Base-by-base conservation (phyloP, 2,113 vertebrate genomes). In the Mus pahari region DNA sequence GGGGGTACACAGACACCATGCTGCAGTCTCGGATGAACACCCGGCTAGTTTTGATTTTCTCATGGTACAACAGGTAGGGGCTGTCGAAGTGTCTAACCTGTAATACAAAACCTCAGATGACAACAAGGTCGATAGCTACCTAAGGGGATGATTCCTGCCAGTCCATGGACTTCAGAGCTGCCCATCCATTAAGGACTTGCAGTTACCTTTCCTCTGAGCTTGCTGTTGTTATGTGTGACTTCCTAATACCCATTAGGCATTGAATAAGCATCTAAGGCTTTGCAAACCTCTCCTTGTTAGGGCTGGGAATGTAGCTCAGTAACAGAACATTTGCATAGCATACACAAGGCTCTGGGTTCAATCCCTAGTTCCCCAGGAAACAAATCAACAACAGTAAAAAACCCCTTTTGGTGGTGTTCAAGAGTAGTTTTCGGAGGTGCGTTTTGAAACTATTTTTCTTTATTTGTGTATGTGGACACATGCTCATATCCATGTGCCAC, bases 21-120 rank as follows among this genome's bases (percentile, higher is more conserved):
- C 99, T 99, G 98, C 99, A 99, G 98, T 99, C 99, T 8, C 99
- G 98, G 97, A 99, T 99, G 98, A 99, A 99, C 75, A 99, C 98
- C 0, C 99, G 99, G 87, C 99, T 99, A 0, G 99, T 99, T 98
- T 99, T 99, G 97, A 99, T 99, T 96, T 99, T 99, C 99, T 99
- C 99, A 0, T 99, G 99, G 97, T 99, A 99, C 77, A 99, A 99
- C 97, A 99, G 98, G 98, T 99, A 99, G 3, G 99, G 99, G 96
- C 99, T 99, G 95, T 99, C 98, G 14, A 99, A 99, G 93, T 99
- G 98, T 81, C 99, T 99, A 0, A 98, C 98, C 99, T 99, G 97
- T 22, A 97, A 97, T 7, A 86, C 1, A 48, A 66, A 95, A 60
- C 66, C 75, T 95, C 89, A 87, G 42, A 75, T 96, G 84, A 94